Evolutionary conservation across 2,797 vertebrate species (phyloP).

Genomic region (Antennarius maculatus): DNA sequence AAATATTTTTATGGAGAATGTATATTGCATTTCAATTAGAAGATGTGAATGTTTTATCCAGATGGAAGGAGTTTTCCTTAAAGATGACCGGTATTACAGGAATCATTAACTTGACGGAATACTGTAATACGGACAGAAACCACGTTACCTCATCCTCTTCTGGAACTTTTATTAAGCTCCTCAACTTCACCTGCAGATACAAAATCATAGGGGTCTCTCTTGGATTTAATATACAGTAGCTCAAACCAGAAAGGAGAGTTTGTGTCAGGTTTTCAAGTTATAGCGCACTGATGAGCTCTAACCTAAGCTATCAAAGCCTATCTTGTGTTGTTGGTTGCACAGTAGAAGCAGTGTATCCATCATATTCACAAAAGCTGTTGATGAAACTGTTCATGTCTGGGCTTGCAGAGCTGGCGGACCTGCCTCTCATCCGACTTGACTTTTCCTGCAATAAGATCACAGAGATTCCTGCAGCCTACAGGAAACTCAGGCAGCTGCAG

Average conservation of each 20-base stretch:
- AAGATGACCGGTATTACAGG: too few species aligned
- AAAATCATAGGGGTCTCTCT: not conserved
- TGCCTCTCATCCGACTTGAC: conserved; percentile 94
- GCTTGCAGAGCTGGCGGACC: conserved; percentile 89
- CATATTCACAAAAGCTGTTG: not conserved
- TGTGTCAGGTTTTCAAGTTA: not conserved
- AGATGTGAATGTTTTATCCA: not conserved
- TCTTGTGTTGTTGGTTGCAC: not conserved
- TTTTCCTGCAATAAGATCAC: conserved; percentile 99
- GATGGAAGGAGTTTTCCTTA: not conserved
- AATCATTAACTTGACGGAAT: too few species aligned
- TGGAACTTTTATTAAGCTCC: not conserved
- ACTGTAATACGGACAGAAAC: not conserved
- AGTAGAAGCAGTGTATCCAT: not conserved
- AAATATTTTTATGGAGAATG: too few species aligned
- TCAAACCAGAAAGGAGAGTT: not conserved
- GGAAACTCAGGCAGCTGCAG: conserved; percentile 94
- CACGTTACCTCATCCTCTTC: too few species aligned
- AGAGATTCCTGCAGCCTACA: conserved; percentile 93
- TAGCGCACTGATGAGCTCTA: not conserved
- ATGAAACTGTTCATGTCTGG: conserved; percentile 5
- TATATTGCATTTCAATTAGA: not conserved
- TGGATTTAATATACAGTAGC: not conserved
- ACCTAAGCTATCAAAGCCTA: not conserved
- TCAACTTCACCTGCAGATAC: not conserved